phyloP scores from a whole-genome alignment of 2,113 vertebrate species.

The Meriones unguiculatus region DNA sequence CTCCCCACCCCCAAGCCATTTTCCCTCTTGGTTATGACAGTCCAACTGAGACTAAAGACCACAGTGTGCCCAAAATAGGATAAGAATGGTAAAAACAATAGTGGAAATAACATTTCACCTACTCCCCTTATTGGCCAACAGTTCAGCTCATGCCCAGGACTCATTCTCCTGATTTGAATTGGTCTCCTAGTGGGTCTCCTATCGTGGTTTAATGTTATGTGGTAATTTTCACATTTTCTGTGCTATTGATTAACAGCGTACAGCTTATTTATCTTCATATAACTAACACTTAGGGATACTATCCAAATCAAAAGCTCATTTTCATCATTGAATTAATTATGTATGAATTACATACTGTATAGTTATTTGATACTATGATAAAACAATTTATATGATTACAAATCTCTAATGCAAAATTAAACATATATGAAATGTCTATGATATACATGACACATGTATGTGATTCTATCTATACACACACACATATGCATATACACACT shows the following conservation, averaged over 20 bases:
- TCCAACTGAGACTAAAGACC: slow-evolving; percentile 16
- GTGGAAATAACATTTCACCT: not conserved
- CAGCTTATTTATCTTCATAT: not conserved
- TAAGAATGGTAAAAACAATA: not conserved
- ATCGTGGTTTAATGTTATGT: not conserved
- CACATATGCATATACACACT: not conserved
- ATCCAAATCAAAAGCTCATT: not conserved
- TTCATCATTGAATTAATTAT: not conserved
- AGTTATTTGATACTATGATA: not conserved
- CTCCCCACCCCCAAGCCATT: not conserved
- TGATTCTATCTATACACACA: not conserved
- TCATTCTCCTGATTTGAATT: not conserved
- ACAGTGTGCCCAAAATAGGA: not conserved
- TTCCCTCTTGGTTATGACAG: not conserved
- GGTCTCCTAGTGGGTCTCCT: not conserved
- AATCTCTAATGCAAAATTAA: not conserved
- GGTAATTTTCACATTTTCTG: not conserved
- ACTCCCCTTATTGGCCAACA: not conserved
- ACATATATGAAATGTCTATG: not conserved
- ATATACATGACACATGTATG: not conserved
- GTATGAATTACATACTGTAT: not conserved
- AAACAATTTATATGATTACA: not conserved
- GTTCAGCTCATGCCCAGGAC: not conserved
- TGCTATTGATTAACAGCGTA: not conserved
- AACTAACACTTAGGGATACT: not conserved